phyloP scores from a whole-genome alignment of 2,113 vertebrate species.

The Corythornis cristatus region DNA sequence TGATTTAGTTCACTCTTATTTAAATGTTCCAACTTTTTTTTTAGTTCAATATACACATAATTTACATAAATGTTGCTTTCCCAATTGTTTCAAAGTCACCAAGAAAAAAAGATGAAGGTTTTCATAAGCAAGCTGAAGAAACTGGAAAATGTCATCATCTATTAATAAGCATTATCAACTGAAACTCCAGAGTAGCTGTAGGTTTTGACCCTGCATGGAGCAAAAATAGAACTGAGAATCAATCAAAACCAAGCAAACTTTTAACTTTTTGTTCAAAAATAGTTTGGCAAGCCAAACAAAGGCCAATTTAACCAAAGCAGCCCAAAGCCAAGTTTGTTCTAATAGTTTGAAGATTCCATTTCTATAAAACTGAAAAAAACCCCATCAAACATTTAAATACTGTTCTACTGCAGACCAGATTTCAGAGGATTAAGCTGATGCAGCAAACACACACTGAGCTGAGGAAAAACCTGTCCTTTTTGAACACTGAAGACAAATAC shows the following conservation, averaged over 20 bases:
- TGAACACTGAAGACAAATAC: neutral
- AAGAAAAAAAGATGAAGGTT: neutral
- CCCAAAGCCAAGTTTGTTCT: neutral
- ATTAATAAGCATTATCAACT: neutral
- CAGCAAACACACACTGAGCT: neutral
- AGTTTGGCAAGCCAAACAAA: neutral
- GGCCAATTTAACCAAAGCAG: neutral
- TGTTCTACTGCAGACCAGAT: neutral
- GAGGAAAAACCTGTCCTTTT: neutral
- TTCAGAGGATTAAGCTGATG: neutral
- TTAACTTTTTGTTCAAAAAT: neutral
- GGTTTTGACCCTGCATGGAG: neutral
- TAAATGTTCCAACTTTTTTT: neutral
- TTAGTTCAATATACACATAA: neutral
- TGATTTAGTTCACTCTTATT: neutral
- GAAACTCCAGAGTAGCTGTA: neutral
- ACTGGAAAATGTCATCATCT: neutral
- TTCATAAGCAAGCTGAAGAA: neutral
- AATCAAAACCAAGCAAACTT: neutral
- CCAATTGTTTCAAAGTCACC: neutral
- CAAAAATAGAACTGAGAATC: neutral
- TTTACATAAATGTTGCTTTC: neutral
- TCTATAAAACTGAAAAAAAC: neutral
- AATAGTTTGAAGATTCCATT: neutral
- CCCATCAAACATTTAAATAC: neutral